Conservation (phyloP, 92 coral and sea anemone genomes). For the Porites lobata region DNA sequence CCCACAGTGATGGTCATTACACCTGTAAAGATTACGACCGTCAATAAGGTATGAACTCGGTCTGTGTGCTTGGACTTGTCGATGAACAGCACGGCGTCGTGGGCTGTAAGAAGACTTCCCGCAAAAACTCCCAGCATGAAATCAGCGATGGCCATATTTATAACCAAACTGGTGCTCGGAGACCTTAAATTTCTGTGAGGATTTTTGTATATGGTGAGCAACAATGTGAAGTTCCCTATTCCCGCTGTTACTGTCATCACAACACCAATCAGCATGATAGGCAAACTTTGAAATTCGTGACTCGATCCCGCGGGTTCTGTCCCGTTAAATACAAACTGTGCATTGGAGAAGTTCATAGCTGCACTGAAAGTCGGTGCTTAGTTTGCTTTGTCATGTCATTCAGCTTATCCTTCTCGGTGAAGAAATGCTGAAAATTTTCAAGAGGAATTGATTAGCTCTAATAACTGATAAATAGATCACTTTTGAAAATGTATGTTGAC, state of each 20-base stretch:
- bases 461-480: background rate
- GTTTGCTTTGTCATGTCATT: background rate
- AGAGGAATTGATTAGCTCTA: background rate
- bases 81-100: background rate
- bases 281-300: background rate
- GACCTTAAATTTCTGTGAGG: slow-evolving; percentile 27
- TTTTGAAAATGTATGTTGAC: no score
- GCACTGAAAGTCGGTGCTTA: background rate
- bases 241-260: background rate
- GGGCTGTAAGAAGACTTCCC: background rate
- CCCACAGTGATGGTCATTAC: background rate
- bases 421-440: background rate
- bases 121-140: slow-evolving; percentile 3
- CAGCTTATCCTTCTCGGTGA: background rate
- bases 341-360: slow-evolving; percentile 12
- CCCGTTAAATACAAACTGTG: background rate
- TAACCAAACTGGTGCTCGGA: slow-evolving; percentile 6
- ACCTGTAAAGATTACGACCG: background rate
- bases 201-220: slow-evolving; percentile 15
- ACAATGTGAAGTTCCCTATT: background rate
- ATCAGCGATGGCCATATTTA: slow-evolving; percentile 27
- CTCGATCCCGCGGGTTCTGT: background rate
- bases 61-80: background rate
- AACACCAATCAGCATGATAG: background rate
- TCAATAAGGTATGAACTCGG: no score